Evolutionary conservation across 2,113 vertebrate genomes (phyloP).

Genomic region (Hemibagrus wyckioides): DNA sequence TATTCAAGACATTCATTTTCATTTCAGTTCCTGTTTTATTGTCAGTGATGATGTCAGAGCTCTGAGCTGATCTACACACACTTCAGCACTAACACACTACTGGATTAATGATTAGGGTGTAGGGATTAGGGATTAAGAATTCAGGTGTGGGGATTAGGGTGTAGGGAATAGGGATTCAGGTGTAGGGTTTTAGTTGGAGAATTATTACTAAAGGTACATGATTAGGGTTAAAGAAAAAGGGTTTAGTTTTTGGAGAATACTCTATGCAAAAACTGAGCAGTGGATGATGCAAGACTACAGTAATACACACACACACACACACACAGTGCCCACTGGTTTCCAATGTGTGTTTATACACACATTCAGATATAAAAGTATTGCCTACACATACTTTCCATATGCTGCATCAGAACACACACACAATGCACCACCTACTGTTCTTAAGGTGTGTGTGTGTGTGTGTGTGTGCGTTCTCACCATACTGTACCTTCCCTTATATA

Average conservation of each 20-base stretch:
- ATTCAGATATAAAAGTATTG: constrained; percentile 1
- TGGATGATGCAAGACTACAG: constrained; percentile 11
- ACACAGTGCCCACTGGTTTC: background rate
- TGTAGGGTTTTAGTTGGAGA: background rate
- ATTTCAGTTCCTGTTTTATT: no score
- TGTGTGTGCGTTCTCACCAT: background rate
- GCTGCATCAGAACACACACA: background rate
- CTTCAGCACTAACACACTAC: background rate
- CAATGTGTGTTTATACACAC: background rate
- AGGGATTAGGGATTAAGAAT: background rate
- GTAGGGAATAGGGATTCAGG: background rate
- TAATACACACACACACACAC: background rate
- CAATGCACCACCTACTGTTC: constrained; percentile 19
- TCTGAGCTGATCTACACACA: background rate
- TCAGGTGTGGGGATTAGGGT: background rate
- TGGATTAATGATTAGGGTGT: background rate
- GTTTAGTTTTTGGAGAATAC: background rate
- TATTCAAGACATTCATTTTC: no score
- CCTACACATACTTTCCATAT: constrained; percentile 36
- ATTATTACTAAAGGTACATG: background rate
- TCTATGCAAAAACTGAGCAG: background rate
- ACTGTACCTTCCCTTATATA: background rate
- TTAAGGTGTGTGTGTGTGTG: background rate
- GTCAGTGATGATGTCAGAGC: no score
- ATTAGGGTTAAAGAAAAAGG: background rate